Percentiles rank a stretch among this genome's conserved stretches.
phyloP scores from a whole-genome alignment of 2,888 invertebrate genomes.

The Poecilus cupreus region DNA sequence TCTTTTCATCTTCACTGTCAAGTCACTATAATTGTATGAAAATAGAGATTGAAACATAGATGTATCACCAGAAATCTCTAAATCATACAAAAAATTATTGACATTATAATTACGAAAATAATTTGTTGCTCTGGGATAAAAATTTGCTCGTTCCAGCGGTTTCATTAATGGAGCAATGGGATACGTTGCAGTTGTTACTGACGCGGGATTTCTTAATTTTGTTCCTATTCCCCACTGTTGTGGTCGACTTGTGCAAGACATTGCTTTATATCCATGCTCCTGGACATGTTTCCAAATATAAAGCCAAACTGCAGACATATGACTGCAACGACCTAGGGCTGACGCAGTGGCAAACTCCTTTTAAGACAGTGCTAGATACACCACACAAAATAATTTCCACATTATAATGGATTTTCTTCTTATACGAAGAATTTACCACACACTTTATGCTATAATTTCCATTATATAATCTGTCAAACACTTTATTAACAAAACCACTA shows the following conservation, averaged over 20 bases:
- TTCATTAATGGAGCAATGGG: background rate
- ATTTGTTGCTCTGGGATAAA: background rate
- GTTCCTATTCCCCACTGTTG: background rate
- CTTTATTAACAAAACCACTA: background rate
- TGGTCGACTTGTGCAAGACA: background rate
- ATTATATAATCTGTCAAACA: too few species aligned
- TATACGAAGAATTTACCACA: background rate
- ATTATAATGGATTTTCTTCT: background rate
- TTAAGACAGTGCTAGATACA: background rate
- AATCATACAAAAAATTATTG: background rate
- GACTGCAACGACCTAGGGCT: background rate
- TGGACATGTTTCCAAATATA: background rate
- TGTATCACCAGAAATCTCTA: background rate
- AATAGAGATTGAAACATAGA: background rate
- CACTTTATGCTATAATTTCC: too few species aligned
- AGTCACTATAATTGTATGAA: background rate
- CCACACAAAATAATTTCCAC: background rate
- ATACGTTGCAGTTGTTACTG: background rate
- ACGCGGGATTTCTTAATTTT: background rate
- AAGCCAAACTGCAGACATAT: background rate
- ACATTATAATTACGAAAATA: background rate
- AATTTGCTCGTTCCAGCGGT: background rate
- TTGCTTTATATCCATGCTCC: background rate
- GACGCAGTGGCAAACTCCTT: background rate
- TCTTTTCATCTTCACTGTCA: background rate